Evolutionary conservation across 1,140 invertebrate genomes (phyloP).

Genomic region (Drosophila sechellia): DNA sequence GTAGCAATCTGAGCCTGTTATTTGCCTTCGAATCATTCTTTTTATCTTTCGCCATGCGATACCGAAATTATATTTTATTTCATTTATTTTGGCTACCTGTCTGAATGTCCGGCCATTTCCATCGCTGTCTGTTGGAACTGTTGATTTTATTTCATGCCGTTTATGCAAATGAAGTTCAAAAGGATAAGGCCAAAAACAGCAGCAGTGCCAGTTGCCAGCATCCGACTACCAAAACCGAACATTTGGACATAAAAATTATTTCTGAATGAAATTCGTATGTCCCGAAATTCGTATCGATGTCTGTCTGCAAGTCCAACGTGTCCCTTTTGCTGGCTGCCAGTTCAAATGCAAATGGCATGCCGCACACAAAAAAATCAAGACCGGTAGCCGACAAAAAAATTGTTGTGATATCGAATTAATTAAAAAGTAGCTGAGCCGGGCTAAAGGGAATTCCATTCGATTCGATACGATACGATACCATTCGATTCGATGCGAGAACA

Average conservation of each 20-base stretch:
- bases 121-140: constrained; percentile 67
- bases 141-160: constrained; percentile 82
- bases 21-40: constrained; percentile 51
- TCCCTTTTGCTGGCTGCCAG: constrained; percentile 19
- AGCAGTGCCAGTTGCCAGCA: constrained; percentile 20
- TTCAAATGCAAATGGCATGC: constrained; percentile 77
- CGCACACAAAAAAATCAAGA: constrained; percentile 63
- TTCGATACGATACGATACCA: too few species aligned
- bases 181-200: constrained; percentile 78
- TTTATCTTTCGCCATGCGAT: constrained; percentile 72
- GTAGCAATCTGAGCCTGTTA: constrained; percentile 65
- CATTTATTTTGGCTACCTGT: constrained; percentile 71
- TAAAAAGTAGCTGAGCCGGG: constrained; percentile 54
- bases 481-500: neutral
- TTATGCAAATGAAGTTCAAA: constrained; percentile 83
- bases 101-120: constrained; percentile 31
- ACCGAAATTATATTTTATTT: constrained; percentile 52
- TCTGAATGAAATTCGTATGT: constrained; percentile 79
- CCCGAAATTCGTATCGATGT: constrained; percentile 75
- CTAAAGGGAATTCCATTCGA: constrained; percentile 42
- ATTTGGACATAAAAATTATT: constrained; percentile 82
- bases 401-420: constrained; percentile 83
- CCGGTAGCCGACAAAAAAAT: constrained; percentile 77
- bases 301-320: constrained; percentile 6
- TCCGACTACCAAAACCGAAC: constrained; percentile 50